Evolutionary conservation across 2,797 vertebrate species (phyloP), one percentile per base, ranked within the genome.

Genomic region (Enteromius paludinosus): DNA sequence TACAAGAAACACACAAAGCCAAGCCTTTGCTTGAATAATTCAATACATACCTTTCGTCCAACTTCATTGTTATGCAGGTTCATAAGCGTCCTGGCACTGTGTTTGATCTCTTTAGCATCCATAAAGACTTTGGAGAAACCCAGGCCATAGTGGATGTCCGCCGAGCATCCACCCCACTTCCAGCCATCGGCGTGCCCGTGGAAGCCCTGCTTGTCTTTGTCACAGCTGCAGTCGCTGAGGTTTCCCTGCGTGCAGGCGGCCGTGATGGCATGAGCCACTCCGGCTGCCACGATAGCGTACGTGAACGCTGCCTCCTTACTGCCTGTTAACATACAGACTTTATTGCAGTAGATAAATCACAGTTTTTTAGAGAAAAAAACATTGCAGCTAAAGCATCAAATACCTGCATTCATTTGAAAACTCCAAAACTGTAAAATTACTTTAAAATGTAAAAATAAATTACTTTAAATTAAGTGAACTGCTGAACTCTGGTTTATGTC

Each of bases 141-240:
- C 84, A 99, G 95, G 89, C 98, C 98, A 0, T 98, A 98, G 91
- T 95, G 94, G 92, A 99, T 95, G 89, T 99, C 97, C 0, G 98
- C 98, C 0, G 98, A 99, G 91, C 98, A 99, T 92, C 98, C 98
- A 5, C 98, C 98, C 98, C 98, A 99, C 90, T 97, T 98, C 98
- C 98, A 99, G 83, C 98, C 98, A 84, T 98, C 96, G 65, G 96
- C 95, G 75, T 94, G 96, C 47, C 97, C 97, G 92, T 97, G 97
- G 92, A 97, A 97, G 72, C 98, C 98, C 90, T 99, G 98, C 89
- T 99, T 99, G 88, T 98, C 97, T 85, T 96, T 97, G 93, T 99
- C 98, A 0, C 97, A 99, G 90, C 97, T 98, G 10, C 97, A 99
- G 93, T 98, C 96, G 2, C 97, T 98, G 90, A 99, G 95, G 94